phyloP scores from a whole-genome alignment of 2,888 invertebrate species.

The Drosophila diplacantha region DNA sequence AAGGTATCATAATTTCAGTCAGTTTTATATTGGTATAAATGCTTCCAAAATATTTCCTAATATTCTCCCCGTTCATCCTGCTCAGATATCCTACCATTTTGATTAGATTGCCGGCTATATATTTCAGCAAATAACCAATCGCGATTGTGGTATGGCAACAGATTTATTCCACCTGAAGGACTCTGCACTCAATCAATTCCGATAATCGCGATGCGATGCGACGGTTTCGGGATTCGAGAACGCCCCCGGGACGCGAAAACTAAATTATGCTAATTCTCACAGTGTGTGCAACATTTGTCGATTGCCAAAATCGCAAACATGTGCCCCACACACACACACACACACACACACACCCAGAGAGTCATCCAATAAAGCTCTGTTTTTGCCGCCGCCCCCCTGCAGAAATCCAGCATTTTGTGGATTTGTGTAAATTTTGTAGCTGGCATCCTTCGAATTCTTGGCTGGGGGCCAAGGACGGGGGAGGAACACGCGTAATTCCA shows the following conservation, averaged over 20 bases:
- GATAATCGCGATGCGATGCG: constrained; percentile 29
- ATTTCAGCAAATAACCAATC: constrained; percentile 6
- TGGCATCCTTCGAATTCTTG: constrained; percentile 20
- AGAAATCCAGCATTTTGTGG: constrained; percentile 30
- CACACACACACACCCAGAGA: neutral
- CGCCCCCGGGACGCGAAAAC: constrained; percentile 22
- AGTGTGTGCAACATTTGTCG: constrained; percentile 62
- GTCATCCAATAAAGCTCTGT: constrained; percentile 37
- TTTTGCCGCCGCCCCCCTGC: neutral
- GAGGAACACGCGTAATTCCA: constrained; percentile 65
- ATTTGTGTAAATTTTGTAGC: constrained; percentile 29
- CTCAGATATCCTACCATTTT: neutral
- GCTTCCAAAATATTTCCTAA: no score
- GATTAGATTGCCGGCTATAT: constrained; percentile 5
- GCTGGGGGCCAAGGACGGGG: constrained; percentile 39
- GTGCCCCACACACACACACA: constrained; percentile 16
- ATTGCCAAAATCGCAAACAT: constrained; percentile 65
- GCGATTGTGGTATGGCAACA: neutral
- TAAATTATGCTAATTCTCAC: constrained; percentile 55
- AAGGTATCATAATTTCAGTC: no score
- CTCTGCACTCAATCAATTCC: constrained; percentile 24
- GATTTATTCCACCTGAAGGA: constrained; percentile 19
- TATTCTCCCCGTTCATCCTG: no score
- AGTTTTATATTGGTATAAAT: no score
- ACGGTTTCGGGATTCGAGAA: constrained; percentile 16